Base-by-base conservation (phyloP, 2,888 invertebrate species). In the Ophion ellenae region DNA sequence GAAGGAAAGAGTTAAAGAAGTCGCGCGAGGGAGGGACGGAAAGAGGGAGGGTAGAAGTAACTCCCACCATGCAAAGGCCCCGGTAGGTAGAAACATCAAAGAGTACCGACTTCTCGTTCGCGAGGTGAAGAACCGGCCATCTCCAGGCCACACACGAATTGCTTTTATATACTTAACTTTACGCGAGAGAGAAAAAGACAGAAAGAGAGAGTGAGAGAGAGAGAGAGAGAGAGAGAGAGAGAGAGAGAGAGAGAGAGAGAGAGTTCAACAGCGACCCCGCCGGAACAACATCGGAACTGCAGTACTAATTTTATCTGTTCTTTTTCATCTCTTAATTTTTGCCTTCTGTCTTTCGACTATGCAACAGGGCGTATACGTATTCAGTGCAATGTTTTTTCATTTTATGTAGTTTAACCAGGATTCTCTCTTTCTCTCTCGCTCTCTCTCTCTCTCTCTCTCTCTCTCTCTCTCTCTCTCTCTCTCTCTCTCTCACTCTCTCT, bases 91-190 rank as follows among this genome's bases (percentile, higher is more conserved):
- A 90, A 88, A 94, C 91, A 93, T 94, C 94, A 94, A 94, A 94
- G 93, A 91, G 91, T 92, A 92, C 94, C 93, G 94, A 92, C 93
- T 91, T 90, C 93, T 93, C 92, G 93, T 93, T 94, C 93, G 93
- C 93, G 93, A 94, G 93, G 93, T 93, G 93, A 94, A 93, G 93
- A 94, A 94, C 94, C 93, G 92, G 92, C 93, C 93, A 94, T 94
- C 93, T 93, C 92, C 92, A 93, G 94, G 94, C 94, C 94, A 94
- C 94, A 94, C 94, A 94, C 94, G 93, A 93, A 94, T 94, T 92
- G 93, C 93, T 93, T 94, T 94, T 93, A 93, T 94, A 94, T 91
- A 93, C 92, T 91, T 92, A 88, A 91, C 92, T 91, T 92, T 90
- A 90, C 92, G 91, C 84, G 83, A 75, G 67, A 78, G 70, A 71